Base-by-base conservation (phyloP, 2,113 vertebrate species). In the Lasiurus cinereus region DNA sequence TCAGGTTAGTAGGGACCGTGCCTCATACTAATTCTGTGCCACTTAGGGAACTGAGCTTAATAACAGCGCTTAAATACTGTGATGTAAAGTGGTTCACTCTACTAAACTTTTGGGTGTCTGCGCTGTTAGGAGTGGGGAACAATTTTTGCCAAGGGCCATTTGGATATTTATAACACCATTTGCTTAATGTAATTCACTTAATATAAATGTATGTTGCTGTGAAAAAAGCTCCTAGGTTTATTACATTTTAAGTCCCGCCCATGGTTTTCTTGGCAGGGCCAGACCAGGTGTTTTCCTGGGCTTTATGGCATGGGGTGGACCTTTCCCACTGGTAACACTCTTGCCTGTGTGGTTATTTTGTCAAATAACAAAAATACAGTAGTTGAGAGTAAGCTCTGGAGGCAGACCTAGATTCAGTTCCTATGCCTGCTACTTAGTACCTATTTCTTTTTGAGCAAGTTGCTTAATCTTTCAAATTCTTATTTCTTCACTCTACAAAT, bases 401-500 rank as follows among this genome's bases (percentile, higher is more conserved):
- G 43, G 24, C 56, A 59, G 56, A 59, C 56, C 22, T 59, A 59
- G 48, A 79, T 67, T 95, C 62, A 89, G 2, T 94, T 85, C 29
- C 52, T 70, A 0, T 79, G 31, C 93, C 46, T 69, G 1, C 10
- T 89, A 16, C 50, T 79, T 85, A 66, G 24, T 85, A 66, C 13
- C 52, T 93, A 29, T 77, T 11, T 92, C 33, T 43, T 70, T 69
- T 70, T 69, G 36, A 95, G 5, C n/a, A 94, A 52, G 29, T 91
- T 91, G 31, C 79, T 92, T 95, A 48, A 29, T 83, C 31, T 78
- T 52, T 72, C 31, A 83, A 14, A 90, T 43, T 8, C 24, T 82
- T 19, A 10, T 83, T 92, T 92, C 16, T 90, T 90, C 52, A 80
- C 70, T 77, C 39, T 95, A 8, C 83, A 76, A 91, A 62, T 80